phyloP scores from a whole-genome alignment of 1,140 invertebrate species.

The Bombus waltoni region DNA sequence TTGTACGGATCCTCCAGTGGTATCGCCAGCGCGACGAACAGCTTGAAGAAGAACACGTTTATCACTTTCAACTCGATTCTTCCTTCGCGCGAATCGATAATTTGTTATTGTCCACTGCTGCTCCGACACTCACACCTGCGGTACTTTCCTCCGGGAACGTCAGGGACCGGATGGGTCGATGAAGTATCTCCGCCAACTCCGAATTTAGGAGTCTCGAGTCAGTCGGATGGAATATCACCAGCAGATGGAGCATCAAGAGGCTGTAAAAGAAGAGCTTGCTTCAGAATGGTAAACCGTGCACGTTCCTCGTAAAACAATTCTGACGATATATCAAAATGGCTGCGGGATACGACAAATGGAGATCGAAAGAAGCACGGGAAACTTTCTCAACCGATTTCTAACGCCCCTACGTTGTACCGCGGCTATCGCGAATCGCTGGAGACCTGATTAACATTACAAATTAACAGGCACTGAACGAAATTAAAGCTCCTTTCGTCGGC shows the following conservation, averaged over 20 bases:
- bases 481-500: background rate
- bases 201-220: constrained; percentile 66
- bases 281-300: background rate
- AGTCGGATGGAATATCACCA: background rate
- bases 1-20: constrained; percentile 87
- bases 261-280: constrained; percentile 21
- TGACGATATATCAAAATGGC: background rate
- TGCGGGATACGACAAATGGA: background rate
- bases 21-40: constrained; percentile 88
- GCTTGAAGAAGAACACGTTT: constrained; percentile 66
- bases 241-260: constrained; percentile 36
- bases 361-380: background rate
- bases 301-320: background rate
- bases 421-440: background rate
- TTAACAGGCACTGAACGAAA: background rate
- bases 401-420: background rate
- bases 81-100: background rate
- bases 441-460: constrained; percentile 19
- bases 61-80: background rate
- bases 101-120: background rate
- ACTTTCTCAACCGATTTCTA: background rate
- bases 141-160: constrained; percentile 77
- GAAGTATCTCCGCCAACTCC: constrained; percentile 77
- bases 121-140: constrained; percentile 73
- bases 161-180: constrained; percentile 77